phyloP scores from a whole-genome alignment of 2,113 vertebrate species.

The Balaenoptera acutorostrata region DNA sequence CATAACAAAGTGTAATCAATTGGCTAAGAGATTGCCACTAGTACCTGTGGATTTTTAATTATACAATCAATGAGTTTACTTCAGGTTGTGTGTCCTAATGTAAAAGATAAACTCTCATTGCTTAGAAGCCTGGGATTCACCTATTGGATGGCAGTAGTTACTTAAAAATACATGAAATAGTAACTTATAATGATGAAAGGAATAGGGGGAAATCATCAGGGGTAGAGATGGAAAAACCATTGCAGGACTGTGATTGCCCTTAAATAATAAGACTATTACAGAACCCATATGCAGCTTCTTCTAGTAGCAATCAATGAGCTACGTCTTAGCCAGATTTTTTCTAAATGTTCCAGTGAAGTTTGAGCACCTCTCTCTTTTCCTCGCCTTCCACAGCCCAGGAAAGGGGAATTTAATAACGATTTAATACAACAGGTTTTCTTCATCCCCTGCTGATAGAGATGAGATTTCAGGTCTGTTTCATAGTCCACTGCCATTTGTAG shows the following conservation, averaged over 20 bases:
- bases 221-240: neutral
- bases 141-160: conserved; percentile 1
- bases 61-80: conserved; percentile 28
- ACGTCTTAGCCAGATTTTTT: neutral
- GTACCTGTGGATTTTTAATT: neutral
- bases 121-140: neutral
- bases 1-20: conserved; percentile 15
- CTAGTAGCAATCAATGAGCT: conserved; percentile 7
- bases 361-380: neutral
- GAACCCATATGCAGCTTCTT: neutral
- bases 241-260: neutral
- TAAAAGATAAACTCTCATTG: conserved; percentile 38
- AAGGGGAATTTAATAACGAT: neutral
- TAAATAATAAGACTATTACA: neutral
- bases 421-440: neutral
- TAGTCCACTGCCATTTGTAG: neutral
- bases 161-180: conserved; percentile 18
- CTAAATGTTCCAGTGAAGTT: neutral
- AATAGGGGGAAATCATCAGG: neutral
- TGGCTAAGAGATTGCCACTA: neutral
- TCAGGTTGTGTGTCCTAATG: neutral
- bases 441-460: neutral
- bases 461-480: neutral
- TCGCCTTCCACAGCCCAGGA: neutral
- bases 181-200: neutral